Evolutionary conservation across 2,797 vertebrate genomes (phyloP).

Genomic region (Buceros bicornis): DNA sequence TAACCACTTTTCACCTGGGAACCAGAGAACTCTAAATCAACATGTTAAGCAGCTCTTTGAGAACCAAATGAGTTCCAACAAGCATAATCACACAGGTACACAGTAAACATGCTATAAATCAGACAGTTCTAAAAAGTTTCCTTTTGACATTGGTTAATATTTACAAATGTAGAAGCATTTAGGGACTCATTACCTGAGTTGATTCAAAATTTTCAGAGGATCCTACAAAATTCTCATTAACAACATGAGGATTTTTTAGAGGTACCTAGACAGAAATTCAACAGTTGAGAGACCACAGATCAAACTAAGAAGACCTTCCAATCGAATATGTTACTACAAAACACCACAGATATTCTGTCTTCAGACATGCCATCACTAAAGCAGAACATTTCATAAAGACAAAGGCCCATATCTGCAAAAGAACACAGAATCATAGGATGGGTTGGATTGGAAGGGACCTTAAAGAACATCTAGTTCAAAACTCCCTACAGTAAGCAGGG

Average conservation of each 20-base stretch:
- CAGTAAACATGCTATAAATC: background rate
- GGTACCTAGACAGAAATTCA: background rate
- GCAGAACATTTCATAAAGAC: background rate
- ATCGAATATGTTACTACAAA: background rate
- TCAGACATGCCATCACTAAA: background rate
- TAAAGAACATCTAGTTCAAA: background rate
- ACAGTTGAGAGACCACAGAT: background rate
- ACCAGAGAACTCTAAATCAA: background rate
- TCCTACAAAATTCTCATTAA: background rate
- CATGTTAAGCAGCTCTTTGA: background rate
- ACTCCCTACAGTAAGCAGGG: fast-evolving
- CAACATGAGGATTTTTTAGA: background rate
- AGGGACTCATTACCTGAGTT: background rate
- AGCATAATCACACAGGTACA: background rate
- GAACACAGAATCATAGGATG: background rate
- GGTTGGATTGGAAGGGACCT: background rate
- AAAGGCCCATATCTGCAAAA: background rate
- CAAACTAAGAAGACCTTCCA: background rate
- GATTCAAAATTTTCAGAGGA: background rate
- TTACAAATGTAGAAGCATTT: background rate
- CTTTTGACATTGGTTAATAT: background rate
- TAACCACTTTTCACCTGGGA: background rate
- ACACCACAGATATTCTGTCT: background rate
- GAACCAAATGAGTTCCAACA: background rate
- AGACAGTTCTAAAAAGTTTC: background rate